A percentile compares a stretch with the other conserved stretches of the same genome.
These are phyloP conservation scores for Corynorhinus townsendii DNA, from an alignment of 2,113 vertebrate species.

Conservation along the genomic window DNA sequence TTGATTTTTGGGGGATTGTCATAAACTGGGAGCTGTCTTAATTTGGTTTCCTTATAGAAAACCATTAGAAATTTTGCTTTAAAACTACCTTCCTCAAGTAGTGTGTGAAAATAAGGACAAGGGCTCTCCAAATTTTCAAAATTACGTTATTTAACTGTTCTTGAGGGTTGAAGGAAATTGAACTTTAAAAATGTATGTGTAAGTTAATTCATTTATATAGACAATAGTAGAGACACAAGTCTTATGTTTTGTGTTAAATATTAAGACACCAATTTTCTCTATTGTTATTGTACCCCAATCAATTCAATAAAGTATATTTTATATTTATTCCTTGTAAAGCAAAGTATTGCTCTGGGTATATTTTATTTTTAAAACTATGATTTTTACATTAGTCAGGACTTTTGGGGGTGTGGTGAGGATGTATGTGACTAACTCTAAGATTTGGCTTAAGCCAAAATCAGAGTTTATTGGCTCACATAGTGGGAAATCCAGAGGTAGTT, in stretches of 20 bases:
- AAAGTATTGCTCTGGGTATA: not conserved
- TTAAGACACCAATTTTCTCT: not conserved
- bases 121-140: not conserved
- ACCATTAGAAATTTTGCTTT: not conserved
- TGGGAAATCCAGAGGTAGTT: not conserved
- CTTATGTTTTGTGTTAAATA: not conserved
- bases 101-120: not conserved
- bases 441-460: not conserved
- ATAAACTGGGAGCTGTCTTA: too few relatives aligned
- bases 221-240: not conserved
- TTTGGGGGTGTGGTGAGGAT: not conserved
- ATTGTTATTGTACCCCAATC: not conserved
- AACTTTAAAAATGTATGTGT: not conserved
- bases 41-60: not conserved
- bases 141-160: not conserved
- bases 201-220: not conserved
- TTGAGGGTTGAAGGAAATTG: not conserved
- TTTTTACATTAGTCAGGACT: not conserved
- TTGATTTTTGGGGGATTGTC: not conserved
- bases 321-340: not conserved
- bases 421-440: not conserved
- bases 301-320: not conserved
- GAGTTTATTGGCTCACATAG: not conserved
- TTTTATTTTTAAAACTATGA: not conserved
- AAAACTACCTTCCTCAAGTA: not conserved